Conservation (phyloP, 2,888 invertebrate species). For the Acanthococcus lagerstroemiae region DNA sequence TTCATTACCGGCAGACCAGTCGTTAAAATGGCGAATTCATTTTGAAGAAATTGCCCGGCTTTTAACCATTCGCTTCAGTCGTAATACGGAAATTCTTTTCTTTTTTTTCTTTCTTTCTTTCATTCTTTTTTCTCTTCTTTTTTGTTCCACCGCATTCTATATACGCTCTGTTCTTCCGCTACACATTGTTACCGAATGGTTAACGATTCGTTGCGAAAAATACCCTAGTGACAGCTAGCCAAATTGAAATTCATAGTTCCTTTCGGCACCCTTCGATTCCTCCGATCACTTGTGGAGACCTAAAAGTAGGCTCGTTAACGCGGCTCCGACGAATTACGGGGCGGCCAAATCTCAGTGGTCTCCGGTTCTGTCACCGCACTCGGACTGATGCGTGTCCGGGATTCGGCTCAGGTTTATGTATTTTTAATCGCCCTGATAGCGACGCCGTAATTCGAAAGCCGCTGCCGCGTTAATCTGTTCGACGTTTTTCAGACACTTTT, state of each 20-base stretch:
- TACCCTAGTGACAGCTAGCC: constrained; percentile 12
- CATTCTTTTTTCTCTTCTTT: neutral
- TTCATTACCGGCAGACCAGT: constrained; percentile 21
- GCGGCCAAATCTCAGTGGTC: too few species aligned
- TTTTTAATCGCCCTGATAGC: too few species aligned
- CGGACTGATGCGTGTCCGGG: too few species aligned
- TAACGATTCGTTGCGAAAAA: neutral
- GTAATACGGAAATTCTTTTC: neutral
- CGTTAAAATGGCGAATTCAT: constrained; percentile 30
- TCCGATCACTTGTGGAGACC: too few species aligned
- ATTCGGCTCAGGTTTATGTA: too few species aligned
- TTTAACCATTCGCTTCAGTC: constrained; percentile 10
- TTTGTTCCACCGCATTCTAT: neutral
- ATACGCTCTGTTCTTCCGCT: neutral
- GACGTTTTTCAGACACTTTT: too few species aligned
- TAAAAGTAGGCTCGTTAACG: too few species aligned
- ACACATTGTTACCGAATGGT: neutral
- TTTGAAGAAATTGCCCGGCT: constrained; percentile 26
- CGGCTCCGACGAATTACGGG: too few species aligned
- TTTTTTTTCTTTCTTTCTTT: neutral
- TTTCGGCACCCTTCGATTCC: neutral
- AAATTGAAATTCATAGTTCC: constrained; percentile 29
- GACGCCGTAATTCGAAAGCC: too few species aligned
- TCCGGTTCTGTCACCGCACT: too few species aligned
- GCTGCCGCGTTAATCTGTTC: too few species aligned